Percentiles rank a stretch among this genome's conserved stretches.
Conservation (phyloP, 2,888 invertebrate species). For the Ornithoptera alexandrae region DNA sequence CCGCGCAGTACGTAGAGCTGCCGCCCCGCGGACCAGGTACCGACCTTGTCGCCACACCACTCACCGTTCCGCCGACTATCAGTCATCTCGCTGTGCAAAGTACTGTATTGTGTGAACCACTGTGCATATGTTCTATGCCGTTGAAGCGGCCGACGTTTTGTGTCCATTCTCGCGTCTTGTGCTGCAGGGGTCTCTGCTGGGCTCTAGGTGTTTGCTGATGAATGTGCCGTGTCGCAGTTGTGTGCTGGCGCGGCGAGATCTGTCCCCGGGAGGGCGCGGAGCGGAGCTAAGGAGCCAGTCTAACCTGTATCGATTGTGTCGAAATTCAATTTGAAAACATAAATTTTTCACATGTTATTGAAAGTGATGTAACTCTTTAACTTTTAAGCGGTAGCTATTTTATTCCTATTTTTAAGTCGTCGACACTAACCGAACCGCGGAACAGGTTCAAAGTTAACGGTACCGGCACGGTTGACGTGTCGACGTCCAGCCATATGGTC, state of each 20-base stretch:
- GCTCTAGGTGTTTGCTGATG: background rate
- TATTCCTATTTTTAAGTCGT: no score
- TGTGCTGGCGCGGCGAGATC: background rate
- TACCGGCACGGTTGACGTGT: no score
- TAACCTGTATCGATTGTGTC: no score
- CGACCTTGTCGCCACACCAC: background rate
- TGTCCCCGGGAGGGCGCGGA: background rate
- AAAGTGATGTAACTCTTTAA: background rate
- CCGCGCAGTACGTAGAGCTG: slow-evolving; percentile 64
- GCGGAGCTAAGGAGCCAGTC: background rate
- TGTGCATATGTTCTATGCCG: background rate
- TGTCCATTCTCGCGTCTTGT: no score
- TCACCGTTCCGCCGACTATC: no score
- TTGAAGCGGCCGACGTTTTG: background rate
- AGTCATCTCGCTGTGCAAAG: no score
- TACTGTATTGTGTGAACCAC: no score
- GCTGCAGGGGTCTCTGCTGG: no score
- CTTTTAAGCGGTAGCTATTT: no score
- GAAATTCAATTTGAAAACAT: no score
- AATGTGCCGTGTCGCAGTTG: background rate
- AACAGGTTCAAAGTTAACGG: background rate
- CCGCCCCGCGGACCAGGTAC: slow-evolving; percentile 78
- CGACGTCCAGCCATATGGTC: no score
- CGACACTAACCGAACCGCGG: background rate
- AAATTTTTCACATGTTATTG: no score